Evolutionary conservation across 1,140 invertebrate genomes (phyloP).

Genomic region (Dendrolimus punctatus): DNA sequence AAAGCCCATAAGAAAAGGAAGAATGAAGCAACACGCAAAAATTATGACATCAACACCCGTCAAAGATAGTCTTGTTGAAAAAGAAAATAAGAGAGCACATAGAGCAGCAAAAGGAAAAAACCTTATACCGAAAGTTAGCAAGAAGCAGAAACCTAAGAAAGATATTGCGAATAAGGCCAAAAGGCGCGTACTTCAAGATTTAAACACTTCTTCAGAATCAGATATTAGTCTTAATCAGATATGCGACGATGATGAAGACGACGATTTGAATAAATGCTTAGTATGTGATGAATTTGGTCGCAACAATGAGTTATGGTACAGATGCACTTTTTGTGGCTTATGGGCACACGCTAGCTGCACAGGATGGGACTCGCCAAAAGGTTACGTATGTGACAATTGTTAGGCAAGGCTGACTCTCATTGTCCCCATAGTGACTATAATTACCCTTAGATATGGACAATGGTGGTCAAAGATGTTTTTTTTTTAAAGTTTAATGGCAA

Average conservation of each 20-base stretch:
- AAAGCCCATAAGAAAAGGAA: slow-evolving; percentile 2
- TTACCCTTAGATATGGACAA: slow-evolving; percentile 13
- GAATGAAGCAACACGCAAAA: slow-evolving; percentile 1
- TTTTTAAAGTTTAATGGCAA: slow-evolving; percentile 14
- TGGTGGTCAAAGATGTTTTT: slow-evolving; percentile 16
- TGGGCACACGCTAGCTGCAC: slow-evolving; percentile 16
- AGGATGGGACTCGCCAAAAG: slow-evolving; percentile 15
- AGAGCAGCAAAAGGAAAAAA: too few relatives aligned
- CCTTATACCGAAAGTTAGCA: too few relatives aligned
- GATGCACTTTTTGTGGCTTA: slow-evolving; percentile 13
- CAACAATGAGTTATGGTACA: slow-evolving; percentile 18
- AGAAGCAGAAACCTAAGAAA: too few relatives aligned
- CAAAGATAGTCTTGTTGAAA: too few relatives aligned
- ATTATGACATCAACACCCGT: slow-evolving; percentile 1
- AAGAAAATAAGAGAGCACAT: too few relatives aligned
- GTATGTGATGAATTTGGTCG: slow-evolving; percentile 19
- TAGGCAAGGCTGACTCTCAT: slow-evolving; percentile 12
- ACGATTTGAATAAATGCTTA: slow-evolving; percentile 13
- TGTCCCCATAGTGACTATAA: slow-evolving; percentile 16
- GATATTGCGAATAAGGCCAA: slow-evolving; percentile 3
- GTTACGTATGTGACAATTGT: slow-evolving; percentile 19
- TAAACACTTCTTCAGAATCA: slow-evolving; percentile 5
- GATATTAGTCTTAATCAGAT: slow-evolving; percentile 10
- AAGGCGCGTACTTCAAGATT: slow-evolving; percentile 6
- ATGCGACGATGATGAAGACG: slow-evolving; percentile 13